These are phyloP conservation scores for Noctua pronuba DNA, from an alignment of 2,888 invertebrate species.

Conservation along the genomic window DNA sequence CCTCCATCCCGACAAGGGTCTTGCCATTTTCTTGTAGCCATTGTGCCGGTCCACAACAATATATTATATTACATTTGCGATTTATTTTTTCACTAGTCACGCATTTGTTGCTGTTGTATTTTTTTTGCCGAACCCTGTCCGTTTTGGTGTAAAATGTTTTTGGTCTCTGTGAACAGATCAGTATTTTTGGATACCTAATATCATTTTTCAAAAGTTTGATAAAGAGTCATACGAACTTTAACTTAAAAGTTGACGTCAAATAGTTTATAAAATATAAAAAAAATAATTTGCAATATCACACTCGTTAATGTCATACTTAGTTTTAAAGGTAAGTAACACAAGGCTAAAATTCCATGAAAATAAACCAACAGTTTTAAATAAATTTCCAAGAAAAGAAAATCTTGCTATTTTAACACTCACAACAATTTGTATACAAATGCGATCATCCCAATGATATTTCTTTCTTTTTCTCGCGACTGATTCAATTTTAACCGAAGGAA, in stretches of 20 bases:
- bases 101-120: slow-evolving; percentile 39
- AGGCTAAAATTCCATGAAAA: background rate
- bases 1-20: slow-evolving; percentile 68
- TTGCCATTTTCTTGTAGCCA: slow-evolving; percentile 66
- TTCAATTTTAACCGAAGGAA: slow-evolving; percentile 31
- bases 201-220: background rate
- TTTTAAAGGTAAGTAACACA: background rate
- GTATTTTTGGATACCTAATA: background rate
- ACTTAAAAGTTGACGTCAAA: background rate
- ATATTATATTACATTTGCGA: slow-evolving; percentile 54
- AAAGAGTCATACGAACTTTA: background rate
- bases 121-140: background rate
- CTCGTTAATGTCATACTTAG: background rate
- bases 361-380: too few species aligned
- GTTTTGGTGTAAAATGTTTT: slow-evolving; percentile 8
- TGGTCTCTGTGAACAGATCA: background rate
- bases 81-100: slow-evolving; percentile 62
- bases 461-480: slow-evolving; percentile 23
- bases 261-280: background rate
- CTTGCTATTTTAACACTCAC: background rate
- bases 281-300: background rate
- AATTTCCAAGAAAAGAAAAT: background rate
- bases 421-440: slow-evolving; percentile 9
- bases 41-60: slow-evolving; percentile 62
- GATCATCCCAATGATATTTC: slow-evolving; percentile 31